Conservation (phyloP, 1,140 invertebrate species). For the Trachelipus rathkii region DNA sequence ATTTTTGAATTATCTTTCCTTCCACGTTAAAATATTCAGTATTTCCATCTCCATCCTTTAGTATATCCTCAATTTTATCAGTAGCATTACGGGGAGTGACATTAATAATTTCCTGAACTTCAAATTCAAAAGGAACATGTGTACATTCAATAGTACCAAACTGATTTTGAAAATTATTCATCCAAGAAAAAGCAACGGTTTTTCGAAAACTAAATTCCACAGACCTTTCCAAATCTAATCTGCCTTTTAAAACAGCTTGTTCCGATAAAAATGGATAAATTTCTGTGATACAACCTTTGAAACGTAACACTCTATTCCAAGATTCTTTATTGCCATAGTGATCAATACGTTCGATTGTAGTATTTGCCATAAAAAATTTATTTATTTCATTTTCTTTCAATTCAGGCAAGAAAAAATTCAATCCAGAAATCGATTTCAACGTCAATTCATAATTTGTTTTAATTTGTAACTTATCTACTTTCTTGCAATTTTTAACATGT, state of each 20-base stretch:
- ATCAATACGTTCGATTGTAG: background rate
- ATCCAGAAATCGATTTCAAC: too few relatives aligned
- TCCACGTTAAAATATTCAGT: background rate
- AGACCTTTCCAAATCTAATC: background rate
- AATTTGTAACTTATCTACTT: too few relatives aligned
- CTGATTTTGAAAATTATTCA: background rate
- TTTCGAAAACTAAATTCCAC: background rate
- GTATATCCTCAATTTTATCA: background rate
- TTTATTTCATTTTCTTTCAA: background rate
- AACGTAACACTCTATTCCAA: background rate
- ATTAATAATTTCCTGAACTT: background rate
- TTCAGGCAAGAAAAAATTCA: background rate
- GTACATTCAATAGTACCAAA: background rate
- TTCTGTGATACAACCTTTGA: background rate
- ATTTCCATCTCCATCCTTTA: background rate
- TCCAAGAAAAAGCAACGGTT: background rate
- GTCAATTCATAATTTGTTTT: too few relatives aligned
- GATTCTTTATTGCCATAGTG: background rate
- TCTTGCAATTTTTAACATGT: too few relatives aligned
- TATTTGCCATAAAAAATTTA: background rate
- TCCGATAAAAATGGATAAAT: background rate
- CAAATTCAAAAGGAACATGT: background rate
- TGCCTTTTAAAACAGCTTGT: background rate
- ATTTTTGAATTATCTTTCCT: background rate
- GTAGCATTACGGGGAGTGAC: background rate